Percentiles rank a stretch among this genome's conserved stretches.
phyloP scores from a whole-genome alignment of 2,888 invertebrate genomes.

The Podabrus alpinus region DNA sequence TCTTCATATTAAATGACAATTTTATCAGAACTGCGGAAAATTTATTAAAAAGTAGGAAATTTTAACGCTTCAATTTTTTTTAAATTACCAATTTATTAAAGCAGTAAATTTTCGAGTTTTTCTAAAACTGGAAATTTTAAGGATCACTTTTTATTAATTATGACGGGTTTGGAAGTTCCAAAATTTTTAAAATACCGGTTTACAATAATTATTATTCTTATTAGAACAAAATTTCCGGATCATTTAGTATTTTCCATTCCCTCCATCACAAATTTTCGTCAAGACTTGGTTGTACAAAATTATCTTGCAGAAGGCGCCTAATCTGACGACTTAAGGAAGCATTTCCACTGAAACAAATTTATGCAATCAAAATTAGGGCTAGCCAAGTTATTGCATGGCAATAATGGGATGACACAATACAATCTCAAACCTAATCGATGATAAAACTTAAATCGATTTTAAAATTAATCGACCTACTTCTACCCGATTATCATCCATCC shows the following conservation, averaged over 20 bases:
- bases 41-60: no score
- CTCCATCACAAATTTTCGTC: no score
- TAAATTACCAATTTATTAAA: no score
- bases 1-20: no score
- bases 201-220: no score
- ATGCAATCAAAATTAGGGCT: background rate
- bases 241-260: background rate
- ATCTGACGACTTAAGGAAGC: background rate
- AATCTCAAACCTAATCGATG: background rate
- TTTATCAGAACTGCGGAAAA: no score
- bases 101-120: no score
- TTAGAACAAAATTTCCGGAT: background rate
- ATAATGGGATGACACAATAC: background rate
- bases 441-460: background rate
- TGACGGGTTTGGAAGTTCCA: background rate
- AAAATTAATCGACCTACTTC: background rate
- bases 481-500: background rate
- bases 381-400: background rate
- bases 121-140: no score
- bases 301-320: background rate
- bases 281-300: background rate
- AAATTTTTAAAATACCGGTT: background rate
- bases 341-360: background rate
- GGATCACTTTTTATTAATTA: background rate
- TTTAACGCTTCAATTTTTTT: no score